Conservation (phyloP, 2,888 invertebrate species). For the Tetranychus truncatus region DNA sequence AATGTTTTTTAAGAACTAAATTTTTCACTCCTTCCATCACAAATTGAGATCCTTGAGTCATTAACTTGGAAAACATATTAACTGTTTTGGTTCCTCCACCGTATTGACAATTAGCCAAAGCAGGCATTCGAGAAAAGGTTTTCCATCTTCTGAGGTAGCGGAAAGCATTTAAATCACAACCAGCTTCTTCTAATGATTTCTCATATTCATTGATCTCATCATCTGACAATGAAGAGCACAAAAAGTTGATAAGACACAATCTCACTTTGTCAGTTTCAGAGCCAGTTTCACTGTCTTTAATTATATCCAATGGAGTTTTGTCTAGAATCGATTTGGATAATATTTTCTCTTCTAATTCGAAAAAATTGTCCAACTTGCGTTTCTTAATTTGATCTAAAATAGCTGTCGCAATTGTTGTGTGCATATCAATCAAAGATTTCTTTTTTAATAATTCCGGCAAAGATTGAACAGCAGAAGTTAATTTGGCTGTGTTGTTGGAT, state of each 20-base stretch:
- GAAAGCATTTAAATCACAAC: slow-evolving; percentile 66
- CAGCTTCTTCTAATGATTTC: slow-evolving; percentile 52
- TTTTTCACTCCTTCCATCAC: slow-evolving; percentile 99
- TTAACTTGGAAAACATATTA: slow-evolving; percentile 92
- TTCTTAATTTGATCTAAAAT: slow-evolving; percentile 43
- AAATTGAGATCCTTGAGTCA: slow-evolving; percentile 89
- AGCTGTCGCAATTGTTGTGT: slow-evolving; percentile 84
- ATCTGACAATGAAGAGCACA: slow-evolving; percentile 58
- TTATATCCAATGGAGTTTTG: slow-evolving; percentile 65
- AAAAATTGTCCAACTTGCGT: slow-evolving; percentile 78
- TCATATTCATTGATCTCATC: slow-evolving; percentile 66
- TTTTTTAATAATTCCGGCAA: slow-evolving; percentile 89
- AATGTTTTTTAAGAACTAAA: slow-evolving; percentile 86
- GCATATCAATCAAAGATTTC: slow-evolving; percentile 93
- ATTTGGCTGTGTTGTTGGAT: slow-evolving; percentile 72
- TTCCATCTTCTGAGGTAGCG: slow-evolving; percentile 84
- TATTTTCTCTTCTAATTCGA: slow-evolving; percentile 93
- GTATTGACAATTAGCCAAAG: slow-evolving; percentile 10
- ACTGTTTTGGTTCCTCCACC: slow-evolving; percentile 83
- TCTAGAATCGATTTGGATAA: slow-evolving; percentile 36
- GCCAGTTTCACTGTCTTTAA: slow-evolving; percentile 68
- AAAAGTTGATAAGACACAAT: slow-evolving; percentile 73
- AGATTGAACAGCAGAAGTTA: slow-evolving; percentile 86
- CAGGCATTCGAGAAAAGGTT: slow-evolving; percentile 18
- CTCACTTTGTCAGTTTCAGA: slow-evolving; percentile 78